Evolutionary conservation across 2,888 invertebrate species (phyloP), one percentile per base, ranked within the genome.

Genomic region (Lagria hirta): DNA sequence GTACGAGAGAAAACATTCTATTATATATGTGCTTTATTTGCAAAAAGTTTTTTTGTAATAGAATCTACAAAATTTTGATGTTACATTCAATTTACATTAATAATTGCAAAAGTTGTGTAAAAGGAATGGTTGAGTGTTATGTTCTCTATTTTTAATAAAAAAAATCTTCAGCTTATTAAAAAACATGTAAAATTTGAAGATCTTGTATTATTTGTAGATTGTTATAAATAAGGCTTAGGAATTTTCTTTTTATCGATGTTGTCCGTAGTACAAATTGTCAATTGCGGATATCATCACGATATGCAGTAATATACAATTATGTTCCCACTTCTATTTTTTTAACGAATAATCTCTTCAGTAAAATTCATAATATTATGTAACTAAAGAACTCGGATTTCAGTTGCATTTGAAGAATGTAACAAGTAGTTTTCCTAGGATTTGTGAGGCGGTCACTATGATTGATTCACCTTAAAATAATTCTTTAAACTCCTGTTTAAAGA

Each of bases 161-260:
- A 23, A 47, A 30, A 24, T 32, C 29, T 41, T 47, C 41, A 40
- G 40, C 38, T 40, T 48, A 35, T 41, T 20, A 16, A 21, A n/a
- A 29, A 33, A 38, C 28, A 22, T 32, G 30, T 33, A 23, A 26
- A 48, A 30, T 29, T 14, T 36, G 36, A 45, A 45, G 49, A 49
- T 45, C 49, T 48, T 44, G 49, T 49, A 45, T 49, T 49, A 49
- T 48, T 48, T 48, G 48, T 48, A 48, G 48, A 48, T 44, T 49
- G 49, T 49, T 49, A 49, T 27, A 35, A 43, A 32, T 41, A 46
- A 48, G 42, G 37, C 43, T 48, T 48, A 43, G 48, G 34, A 32
- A 22, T 38, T 43, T 48, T n/a, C n/a, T 38, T 14, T 38, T 48
- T 38, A 38, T 48, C 38, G 48, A 48, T 48, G 48, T 48, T 48